Conservation (phyloP, 1,140 invertebrate genomes). For the Sinella curviseta region DNA sequence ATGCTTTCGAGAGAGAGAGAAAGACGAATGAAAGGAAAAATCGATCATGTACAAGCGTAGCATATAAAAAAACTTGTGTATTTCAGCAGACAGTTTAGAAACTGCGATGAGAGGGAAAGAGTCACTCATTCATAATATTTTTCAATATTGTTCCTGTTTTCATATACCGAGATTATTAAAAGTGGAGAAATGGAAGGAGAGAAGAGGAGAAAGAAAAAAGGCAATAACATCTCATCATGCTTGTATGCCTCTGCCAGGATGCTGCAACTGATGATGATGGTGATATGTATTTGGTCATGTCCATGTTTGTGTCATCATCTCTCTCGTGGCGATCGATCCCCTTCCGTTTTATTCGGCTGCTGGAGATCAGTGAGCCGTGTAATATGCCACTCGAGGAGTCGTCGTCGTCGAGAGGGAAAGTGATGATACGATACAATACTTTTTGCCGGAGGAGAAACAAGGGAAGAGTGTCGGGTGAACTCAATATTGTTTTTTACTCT, state of each 20-base stretch:
- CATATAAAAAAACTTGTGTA: too few species aligned
- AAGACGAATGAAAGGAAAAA: too few species aligned
- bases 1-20: too few species aligned
- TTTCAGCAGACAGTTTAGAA: too few species aligned
- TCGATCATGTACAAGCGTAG: too few species aligned
- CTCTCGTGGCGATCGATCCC: neutral
- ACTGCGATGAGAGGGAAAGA: neutral
- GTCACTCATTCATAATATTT: neutral
- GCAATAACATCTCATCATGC: neutral
- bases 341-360: neutral
- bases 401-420: too few species aligned
- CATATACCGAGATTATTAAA: neutral
- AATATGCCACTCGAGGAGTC: neutral
- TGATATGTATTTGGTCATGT: neutral
- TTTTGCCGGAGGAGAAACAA: neutral
- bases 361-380: neutral
- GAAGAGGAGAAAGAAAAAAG: neutral
- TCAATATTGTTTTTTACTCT: conserved; percentile 20
- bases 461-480: neutral
- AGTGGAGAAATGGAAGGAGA: neutral
- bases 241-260: neutral
- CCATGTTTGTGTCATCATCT: neutral
- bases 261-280: neutral
- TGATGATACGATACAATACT: neutral
- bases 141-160: neutral